Evolutionary conservation across 1,140 invertebrate genomes (phyloP), one percentile per base, ranked within the genome.

Genomic region (Neodiprion lecontei): DNA sequence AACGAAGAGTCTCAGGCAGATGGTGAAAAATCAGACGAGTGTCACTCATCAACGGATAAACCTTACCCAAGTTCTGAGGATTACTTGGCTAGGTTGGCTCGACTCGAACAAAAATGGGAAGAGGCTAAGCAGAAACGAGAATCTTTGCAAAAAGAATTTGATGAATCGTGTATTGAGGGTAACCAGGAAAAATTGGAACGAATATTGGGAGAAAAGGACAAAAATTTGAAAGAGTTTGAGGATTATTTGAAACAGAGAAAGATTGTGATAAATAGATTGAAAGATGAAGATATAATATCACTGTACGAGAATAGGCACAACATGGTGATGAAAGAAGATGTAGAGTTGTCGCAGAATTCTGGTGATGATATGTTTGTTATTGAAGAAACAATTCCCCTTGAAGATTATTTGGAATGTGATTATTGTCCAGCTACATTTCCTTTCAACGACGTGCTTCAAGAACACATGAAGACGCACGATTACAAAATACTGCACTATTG

Each of bases 191-290:
- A 81, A 67, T 75, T 85, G 28, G 48, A 72, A 14, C 77, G 78
- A 53, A 78, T 85, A 48, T 72, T 85, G 21, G 83, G 83, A 7
- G 78, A 82, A 17, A 77, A 75, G n/a, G 77, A 79, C 14, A 80
- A 71, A 74, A 83, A 61, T 76, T 48, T 84, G 8, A 70, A 81
- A 21, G 84, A 87, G 7, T 88, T 88, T 81, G 79, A 83, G 53
- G 85, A 85, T n/a, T 88, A 89, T 77, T 72, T 89, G 1, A 88
- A 87, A 72, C 85, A 84, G 48, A 75, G 87, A 23, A 85, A 84
- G 70, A 89, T 88, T 23, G 77, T 88, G 1, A 80, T 87, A 49
- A 81, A 79, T 12, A 81, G 84, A 14, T 77, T 89, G 12, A 88
- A 85, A 40, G 84, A 88, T 72, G 83, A 87, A 1, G 87, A 88